Evolutionary conservation across 2,797 vertebrate species (phyloP), one percentile per base, ranked within the genome.

Genomic region (Fistularia tabacaria): DNA sequence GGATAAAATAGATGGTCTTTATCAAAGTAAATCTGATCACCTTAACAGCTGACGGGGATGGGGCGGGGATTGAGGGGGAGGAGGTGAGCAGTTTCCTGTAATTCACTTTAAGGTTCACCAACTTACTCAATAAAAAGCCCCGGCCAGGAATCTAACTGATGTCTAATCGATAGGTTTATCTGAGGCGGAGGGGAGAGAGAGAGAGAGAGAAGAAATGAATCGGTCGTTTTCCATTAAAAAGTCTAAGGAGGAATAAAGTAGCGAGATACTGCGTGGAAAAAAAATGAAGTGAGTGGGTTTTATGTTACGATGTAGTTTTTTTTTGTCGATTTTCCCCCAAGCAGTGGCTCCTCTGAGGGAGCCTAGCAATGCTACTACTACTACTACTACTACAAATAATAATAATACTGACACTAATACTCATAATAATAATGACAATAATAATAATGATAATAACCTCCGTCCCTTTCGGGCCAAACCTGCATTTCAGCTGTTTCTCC

Each of bases 21-120:
- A 81, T 88, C 82, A 82, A 74, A 79, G 73, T 55, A 74, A 85
- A 88, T 87, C 77, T 79, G 79, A 83, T 85, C 46, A 71, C 36
- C 66, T 84, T 82, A 85, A 88, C 74, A 85, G 83, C 85, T 81
- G 66, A 85, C 75, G 67, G 76, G 25, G 25, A 25, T 25, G 25
- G 25, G 25, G 2, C 2, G 25, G 2, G 25, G 25, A 3, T 25
- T 5, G 5, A 5, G 25, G 25, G 25, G 25, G 5, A 5, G 25
- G 5, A 25, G 25, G 5, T 2, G 25, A 25, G 25, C 25, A 2
- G 25, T 25, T 25, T 83, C 79, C 78, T 82, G 72, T 86, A 85
- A 88, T 87, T 73, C 82, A 86, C 86, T 87, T 86, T 81, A 79
- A 87, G 82, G 76, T 79, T 81, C 82, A 80, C 78, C 81, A 85